These are phyloP conservation scores for Thyatira batis DNA, from an alignment of 2,888 invertebrate genomes.

Conservation along the genomic window DNA sequence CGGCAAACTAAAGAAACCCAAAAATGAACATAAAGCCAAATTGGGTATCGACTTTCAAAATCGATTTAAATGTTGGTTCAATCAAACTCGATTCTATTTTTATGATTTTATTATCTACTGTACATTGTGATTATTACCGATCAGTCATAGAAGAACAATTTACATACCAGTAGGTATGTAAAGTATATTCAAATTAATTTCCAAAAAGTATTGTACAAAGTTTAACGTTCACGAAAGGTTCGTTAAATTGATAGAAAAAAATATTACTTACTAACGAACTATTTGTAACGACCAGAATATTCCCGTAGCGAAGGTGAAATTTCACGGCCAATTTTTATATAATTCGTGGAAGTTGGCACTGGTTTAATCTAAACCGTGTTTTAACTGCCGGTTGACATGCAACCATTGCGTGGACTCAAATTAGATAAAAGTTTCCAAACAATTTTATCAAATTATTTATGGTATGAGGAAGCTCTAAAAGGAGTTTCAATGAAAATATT, in stretches of 20 bases:
- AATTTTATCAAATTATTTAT: conserved; percentile 47
- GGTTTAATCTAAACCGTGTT: conserved; percentile 72
- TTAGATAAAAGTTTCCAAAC: conserved; percentile 65
- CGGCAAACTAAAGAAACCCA: not conserved
- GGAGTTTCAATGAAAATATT: conserved; percentile 3
- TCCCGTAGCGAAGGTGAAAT: conserved; percentile 69
- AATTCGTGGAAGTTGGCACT: conserved; percentile 75
- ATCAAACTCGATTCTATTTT: not conserved
- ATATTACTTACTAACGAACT: conserved; percentile 3
- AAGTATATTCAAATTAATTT: not conserved
- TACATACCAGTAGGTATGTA: not conserved
- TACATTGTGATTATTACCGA: not conserved
- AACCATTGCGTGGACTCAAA: conserved; percentile 53
- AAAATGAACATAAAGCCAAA: not conserved
- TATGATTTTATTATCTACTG: not conserved
- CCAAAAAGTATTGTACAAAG: not conserved
- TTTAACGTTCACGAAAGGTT: conserved; percentile 3
- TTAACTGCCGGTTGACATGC: conserved; percentile 68
- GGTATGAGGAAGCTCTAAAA: conserved; percentile 30
- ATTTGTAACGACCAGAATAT: conserved; percentile 50
- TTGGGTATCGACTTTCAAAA: not conserved
- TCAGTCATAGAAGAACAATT: not conserved
- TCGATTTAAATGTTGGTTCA: not conserved
- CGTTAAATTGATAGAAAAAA: conserved; percentile 4
- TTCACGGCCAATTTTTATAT: conserved; percentile 80